These are phyloP conservation scores for Nylanderia fulva DNA, from an alignment of 1,140 invertebrate genomes.

Conservation along the genomic window DNA sequence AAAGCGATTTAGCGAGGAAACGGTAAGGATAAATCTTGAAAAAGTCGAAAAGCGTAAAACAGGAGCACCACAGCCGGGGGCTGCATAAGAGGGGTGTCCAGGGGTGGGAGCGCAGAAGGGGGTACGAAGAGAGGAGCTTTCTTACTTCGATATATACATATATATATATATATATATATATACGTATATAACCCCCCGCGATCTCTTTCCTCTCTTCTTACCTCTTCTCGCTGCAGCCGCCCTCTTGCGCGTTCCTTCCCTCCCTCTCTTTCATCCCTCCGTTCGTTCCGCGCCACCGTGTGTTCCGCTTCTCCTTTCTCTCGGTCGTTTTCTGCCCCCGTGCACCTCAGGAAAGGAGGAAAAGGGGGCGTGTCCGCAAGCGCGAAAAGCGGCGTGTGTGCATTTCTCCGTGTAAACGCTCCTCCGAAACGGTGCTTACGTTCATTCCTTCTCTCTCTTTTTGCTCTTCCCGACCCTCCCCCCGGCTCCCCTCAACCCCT, in stretches of 20 bases:
- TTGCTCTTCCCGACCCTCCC: background rate
- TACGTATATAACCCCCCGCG: slow-evolving; percentile 12
- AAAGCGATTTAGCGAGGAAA: slow-evolving; percentile 86
- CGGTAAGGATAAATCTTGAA: slow-evolving; percentile 84
- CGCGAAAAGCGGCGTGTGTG: slow-evolving; percentile 63
- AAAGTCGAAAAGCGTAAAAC: slow-evolving; percentile 86
- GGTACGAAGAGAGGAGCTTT: slow-evolving; percentile 25
- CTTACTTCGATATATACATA: slow-evolving; percentile 53
- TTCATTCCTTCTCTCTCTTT: background rate
- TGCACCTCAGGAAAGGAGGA: slow-evolving; percentile 61
- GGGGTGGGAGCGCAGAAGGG: background rate
- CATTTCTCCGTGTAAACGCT: slow-evolving; percentile 68
- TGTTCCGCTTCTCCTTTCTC: slow-evolving; percentile 57
- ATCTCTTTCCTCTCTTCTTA: slow-evolving; percentile 58
- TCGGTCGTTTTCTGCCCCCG: slow-evolving; percentile 54
- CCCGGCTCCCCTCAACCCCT: no score
- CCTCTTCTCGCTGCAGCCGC: slow-evolving; percentile 52
- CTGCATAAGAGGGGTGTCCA: background rate
- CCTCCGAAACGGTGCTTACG: background rate
- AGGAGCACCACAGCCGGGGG: slow-evolving; percentile 64
- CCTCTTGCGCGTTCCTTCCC: slow-evolving; percentile 59
- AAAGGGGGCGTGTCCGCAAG: slow-evolving; percentile 69
- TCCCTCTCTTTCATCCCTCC: slow-evolving; percentile 28
- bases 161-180: no score
- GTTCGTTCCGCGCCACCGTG: slow-evolving; percentile 36